Evolutionary conservation across 2,113 vertebrate species (phyloP), one percentile per base, ranked within the genome.

Genomic region (Marmota monax): DNA sequence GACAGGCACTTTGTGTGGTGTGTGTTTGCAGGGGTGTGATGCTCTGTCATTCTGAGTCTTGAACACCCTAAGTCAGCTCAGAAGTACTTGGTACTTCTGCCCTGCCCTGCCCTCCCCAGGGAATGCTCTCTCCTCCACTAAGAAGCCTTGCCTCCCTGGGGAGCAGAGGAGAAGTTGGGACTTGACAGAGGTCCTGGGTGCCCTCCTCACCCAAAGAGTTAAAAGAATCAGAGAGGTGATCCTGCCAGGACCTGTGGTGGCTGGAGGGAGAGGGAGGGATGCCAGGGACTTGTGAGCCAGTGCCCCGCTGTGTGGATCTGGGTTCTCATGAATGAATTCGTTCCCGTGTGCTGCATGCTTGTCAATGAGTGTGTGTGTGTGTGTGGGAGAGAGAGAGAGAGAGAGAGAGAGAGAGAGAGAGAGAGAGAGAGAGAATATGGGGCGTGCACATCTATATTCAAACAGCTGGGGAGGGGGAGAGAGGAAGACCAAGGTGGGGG

Each of bases 401-500:
- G 53, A 56, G 53, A 56, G 76, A 73, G 76, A 45, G 88, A 90
- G 92, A 53, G 0, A 94, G 78, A 39, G 29, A 42, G 69, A n/a
- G 65, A 51, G 88, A 42, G 69, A n/a, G 63, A 51, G 88, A 79
- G 18, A 5, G 79, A 6, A 45, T 27, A 51, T 6, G 88, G 45
- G 69, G 37, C 22, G 45, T 34, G 90, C 78, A 84, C 90, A 65
- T 90, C 88, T 96, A 48, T 88, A 92, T 94, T 95, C 94, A 61
- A 90, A 88, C 74, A 61, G 84, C 72, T 69, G 94, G 67, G 80
- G 76, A 78, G 77, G 53, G 88, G 92, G 90, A 53, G 0, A 94
- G 78, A 45, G 29, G 27, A 18, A 18, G 94, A 89, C 92, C 45
- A 96, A 97, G 98, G 95, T 95, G 97, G 90, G 65, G 95, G 93